Evolutionary conservation across 2,113 vertebrate genomes (phyloP), one percentile per base, ranked within the genome.

Genomic region (Pelobates fuscus): DNA sequence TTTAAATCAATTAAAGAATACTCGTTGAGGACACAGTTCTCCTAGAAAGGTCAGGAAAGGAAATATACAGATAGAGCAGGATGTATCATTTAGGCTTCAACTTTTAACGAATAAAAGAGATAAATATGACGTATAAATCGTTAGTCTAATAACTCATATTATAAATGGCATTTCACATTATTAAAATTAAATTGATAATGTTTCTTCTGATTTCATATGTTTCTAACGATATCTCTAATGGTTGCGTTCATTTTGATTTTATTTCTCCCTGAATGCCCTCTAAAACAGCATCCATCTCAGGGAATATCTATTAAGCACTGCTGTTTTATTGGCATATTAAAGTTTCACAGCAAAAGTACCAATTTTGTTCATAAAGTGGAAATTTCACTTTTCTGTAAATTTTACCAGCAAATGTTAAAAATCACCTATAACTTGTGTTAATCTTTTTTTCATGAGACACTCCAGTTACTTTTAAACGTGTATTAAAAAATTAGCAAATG

Each of bases 1-100:
- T 27, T 20, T 17, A 32, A 62, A 4, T 62, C 15, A 62, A 15
- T 37, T 17, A 62, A 30, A 7, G 32, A 10, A 37, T 6, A 37
- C 32, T 37, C 5, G 5, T 37, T 37, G 32, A 65, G 62, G 20
- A 66, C 37, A 46, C 11, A 17, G 41, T 8, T 26, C 21, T 66
- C 41, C 44, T 44, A 8, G 37, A 44, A 46, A 66, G 63, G 41
- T 44, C 63, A 8, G 8, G 6, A 32, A 7, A 37, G 27, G 21
- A 17, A 26, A 49, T 11, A 55, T 32, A 32, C 26, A 69, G 20
- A 54, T 18, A 27, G 25, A 2, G 7, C 67, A 57, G 27, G 26
- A 57, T 69, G 67, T 69, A 21, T 49, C 52, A 46, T 32, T 57
- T 25, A 17, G 17, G 49, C 14, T 57, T 57, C 27, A 5, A n/a